A percentile compares a stretch with the other conserved stretches of the same genome.
Evolutionary conservation across 2,888 invertebrate species (phyloP).

Genomic region (Drosophila quinaria): DNA sequence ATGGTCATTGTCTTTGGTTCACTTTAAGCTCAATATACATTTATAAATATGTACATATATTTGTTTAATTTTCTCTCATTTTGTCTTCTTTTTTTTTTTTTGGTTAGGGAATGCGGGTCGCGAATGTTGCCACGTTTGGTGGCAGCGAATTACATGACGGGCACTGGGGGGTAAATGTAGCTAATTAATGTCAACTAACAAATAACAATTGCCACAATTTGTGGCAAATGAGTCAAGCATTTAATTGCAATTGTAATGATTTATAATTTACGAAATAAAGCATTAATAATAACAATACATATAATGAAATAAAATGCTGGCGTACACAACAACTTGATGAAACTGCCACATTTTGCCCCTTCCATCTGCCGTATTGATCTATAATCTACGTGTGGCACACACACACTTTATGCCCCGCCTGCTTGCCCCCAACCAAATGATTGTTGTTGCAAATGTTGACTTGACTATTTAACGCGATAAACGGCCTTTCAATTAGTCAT

Average conservation of each 20-base stretch:
- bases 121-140: slow-evolving; percentile 9
- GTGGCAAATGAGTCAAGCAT: slow-evolving; percentile 28
- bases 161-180: slow-evolving; percentile 6
- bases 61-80: background rate
- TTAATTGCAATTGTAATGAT: slow-evolving; percentile 67
- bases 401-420: background rate
- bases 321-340: slow-evolving; percentile 3
- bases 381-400: background rate
- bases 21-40: background rate
- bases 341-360: background rate
- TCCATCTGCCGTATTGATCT: background rate
- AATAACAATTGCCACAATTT: slow-evolving; percentile 42
- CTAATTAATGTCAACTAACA: slow-evolving; percentile 54
- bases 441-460: background rate
- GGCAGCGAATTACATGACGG: slow-evolving; percentile 16
- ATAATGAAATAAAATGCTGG: slow-evolving; percentile 26
- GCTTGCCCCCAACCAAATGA: background rate
- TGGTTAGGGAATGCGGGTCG: background rate
- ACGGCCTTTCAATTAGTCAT: slow-evolving; percentile 63
- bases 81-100: background rate
- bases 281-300: slow-evolving; percentile 48
- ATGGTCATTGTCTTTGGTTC: slow-evolving; percentile 5
- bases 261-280: slow-evolving; percentile 69
- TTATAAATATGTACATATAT: background rate
- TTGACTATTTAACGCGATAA: slow-evolving; percentile 36